Evolutionary conservation across 2,888 invertebrate genomes (phyloP), one percentile per base, ranked within the genome.

Genomic region (Monochamus alternatus): DNA sequence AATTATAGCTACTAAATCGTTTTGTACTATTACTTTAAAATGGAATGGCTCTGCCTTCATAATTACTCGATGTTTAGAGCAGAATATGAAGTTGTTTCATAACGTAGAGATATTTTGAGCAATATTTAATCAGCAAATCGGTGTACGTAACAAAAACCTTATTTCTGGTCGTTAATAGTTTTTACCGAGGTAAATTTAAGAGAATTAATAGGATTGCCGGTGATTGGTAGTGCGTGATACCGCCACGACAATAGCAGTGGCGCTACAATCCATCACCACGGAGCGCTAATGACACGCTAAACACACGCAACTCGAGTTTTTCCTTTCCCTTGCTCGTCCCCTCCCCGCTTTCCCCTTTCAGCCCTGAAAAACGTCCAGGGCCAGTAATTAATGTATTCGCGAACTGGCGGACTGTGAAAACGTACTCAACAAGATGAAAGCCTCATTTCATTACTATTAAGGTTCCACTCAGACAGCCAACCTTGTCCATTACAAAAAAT

Each of bases 231-330:
- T 85, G 87, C 87, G 87, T 87, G 86, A 86, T 87, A 86, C 85
- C 84, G 85, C 85, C 86, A 87, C 87, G 87, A 87, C 87, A 87
- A 85, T 84, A 82, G 84, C 87, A 87, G 87, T 85, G 87, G 86
- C 85, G 86, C 85, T 86, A 84, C 87, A 86, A 88, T 87, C 87
- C 87, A 87, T 88, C 88, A 88, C 87, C 81, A 81, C 82, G 81
- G 82, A 84, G 84, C 87, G 87, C 86, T 88, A 88, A 88, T 88
- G 88, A 88, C 87, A 88, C 86, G 87, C 87, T 87, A 87, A 87
- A 87, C 86, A 86, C 87, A 87, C 87, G 86, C 87, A 87, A 87
- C 85, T 83, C 81, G 79, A 80, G 81, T 81, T 82, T 83, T 80
- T 81, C 78, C 78, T 74, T 74, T 73, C 80, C 83, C 77, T 69